Evolutionary conservation across 2,888 invertebrate species (phyloP).

Genomic region (Aradus depressus): DNA sequence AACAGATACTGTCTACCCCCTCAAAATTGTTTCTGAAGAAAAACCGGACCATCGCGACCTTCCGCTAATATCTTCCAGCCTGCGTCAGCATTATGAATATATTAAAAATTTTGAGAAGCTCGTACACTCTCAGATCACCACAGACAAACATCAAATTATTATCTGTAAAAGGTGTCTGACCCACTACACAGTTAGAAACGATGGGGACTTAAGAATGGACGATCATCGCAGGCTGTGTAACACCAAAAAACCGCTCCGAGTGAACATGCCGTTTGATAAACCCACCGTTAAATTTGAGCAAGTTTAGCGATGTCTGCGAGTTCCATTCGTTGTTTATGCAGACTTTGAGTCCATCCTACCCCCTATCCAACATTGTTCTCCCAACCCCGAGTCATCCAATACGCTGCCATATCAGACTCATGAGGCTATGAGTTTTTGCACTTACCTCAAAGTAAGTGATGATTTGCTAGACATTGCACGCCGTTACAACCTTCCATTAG

Average conservation of each 20-base stretch:
- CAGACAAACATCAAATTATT: background rate
- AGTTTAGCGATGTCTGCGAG: background rate
- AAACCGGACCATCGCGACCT: background rate
- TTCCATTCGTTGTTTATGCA: conserved; percentile 9
- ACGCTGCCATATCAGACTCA: too few species aligned
- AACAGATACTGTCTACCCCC: too few species aligned
- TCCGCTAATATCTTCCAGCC: background rate
- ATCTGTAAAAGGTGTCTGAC: conserved; percentile 6
- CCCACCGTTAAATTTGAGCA: background rate
- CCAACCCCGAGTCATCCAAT: background rate
- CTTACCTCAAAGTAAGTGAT: too few species aligned
- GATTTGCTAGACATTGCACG: background rate
- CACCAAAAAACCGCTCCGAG: too few species aligned
- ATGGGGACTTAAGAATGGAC: background rate
- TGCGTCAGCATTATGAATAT: background rate
- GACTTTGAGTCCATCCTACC: conserved; percentile 5
- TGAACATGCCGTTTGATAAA: background rate
- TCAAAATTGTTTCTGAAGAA: background rate
- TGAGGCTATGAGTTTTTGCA: background rate
- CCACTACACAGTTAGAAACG: background rate
- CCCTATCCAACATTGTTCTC: background rate
- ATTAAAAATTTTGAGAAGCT: conserved; percentile 1
- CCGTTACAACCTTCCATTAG: background rate
- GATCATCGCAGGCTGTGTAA: too few species aligned
- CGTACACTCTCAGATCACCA: background rate